phyloP scores from a whole-genome alignment of 2,113 vertebrate genomes.

The Pteruthius melanotis region DNA sequence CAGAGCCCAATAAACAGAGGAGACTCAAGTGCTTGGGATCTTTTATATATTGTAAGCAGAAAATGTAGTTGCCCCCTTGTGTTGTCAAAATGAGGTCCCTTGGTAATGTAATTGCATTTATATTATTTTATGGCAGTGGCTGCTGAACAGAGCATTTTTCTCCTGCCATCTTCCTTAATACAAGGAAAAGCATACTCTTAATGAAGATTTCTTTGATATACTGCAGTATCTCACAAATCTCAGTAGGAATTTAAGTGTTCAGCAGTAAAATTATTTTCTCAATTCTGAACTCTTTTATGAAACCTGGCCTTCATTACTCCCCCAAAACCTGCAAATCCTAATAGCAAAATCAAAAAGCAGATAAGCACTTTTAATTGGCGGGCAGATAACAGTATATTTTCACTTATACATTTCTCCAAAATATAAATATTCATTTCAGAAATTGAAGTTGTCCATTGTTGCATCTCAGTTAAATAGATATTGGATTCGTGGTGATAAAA shows the following conservation, averaged over 20 bases:
- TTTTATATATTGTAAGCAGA: background rate
- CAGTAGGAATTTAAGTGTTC: background rate
- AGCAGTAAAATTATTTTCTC: background rate
- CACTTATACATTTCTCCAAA: background rate
- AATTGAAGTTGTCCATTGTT: background rate
- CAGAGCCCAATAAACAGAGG: background rate
- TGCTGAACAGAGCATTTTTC: constrained; percentile 10
- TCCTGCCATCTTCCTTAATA: background rate
- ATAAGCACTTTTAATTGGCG: background rate
- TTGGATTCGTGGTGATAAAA: constrained; percentile 4
- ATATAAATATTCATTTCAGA: background rate
- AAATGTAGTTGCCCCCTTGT: background rate
- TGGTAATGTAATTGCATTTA: background rate
- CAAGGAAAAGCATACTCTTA: background rate
- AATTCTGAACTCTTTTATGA: background rate
- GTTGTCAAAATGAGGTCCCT: background rate
- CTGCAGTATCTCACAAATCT: background rate
- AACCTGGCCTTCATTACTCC: background rate
- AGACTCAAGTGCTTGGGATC: background rate
- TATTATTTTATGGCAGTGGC: background rate
- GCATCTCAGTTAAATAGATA: background rate
- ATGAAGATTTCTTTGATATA: constrained; percentile 16
- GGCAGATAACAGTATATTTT: background rate
- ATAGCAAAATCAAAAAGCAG: background rate
- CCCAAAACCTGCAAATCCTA: background rate